Conservation (phyloP, 2,888 invertebrate species). For the Drosophila macrospina region DNA sequence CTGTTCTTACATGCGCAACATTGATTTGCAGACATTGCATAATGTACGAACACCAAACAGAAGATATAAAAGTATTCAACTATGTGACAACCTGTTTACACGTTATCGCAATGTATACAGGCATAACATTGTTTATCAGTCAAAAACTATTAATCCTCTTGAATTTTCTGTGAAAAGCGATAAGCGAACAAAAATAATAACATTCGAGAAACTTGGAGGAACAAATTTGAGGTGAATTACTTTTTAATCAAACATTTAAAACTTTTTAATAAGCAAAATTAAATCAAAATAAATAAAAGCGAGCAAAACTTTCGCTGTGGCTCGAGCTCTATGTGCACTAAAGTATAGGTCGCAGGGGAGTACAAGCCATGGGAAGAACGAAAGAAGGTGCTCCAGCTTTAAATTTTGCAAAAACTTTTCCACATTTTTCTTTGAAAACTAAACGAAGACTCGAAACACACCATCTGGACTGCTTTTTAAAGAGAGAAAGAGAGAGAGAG, state of each 20-base stretch:
- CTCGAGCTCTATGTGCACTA: slow-evolving; percentile 38
- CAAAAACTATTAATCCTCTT: slow-evolving; percentile 32
- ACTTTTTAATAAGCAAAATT: slow-evolving; percentile 70
- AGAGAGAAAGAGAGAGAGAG: too few species aligned
- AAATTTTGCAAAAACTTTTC: slow-evolving; percentile 39
- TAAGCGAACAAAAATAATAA: slow-evolving; percentile 16
- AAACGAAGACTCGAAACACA: slow-evolving; percentile 13
- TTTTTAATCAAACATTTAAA: slow-evolving; percentile 77
- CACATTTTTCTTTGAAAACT: slow-evolving; percentile 15
- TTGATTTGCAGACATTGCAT: slow-evolving; percentile 32
- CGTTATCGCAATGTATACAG: slow-evolving; percentile 19
- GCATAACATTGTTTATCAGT: slow-evolving; percentile 40
- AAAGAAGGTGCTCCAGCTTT: slow-evolving; percentile 17
- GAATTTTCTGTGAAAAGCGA: slow-evolving; percentile 17
- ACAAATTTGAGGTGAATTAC: slow-evolving; percentile 67
- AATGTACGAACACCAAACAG: slow-evolving; percentile 15
- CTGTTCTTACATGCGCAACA: not conserved
- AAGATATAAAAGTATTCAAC: slow-evolving; percentile 9
- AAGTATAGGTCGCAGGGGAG: slow-evolving; percentile 27
- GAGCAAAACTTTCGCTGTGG: slow-evolving; percentile 26
- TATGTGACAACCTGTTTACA: slow-evolving; percentile 3
- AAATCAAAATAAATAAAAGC: slow-evolving; percentile 48
- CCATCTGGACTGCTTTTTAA: not conserved
- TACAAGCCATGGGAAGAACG: not conserved
- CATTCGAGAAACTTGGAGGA: slow-evolving; percentile 36